A percentile compares a stretch with the other conserved stretches of the same genome.
phyloP scores from a whole-genome alignment of 2,888 invertebrate species.

The Yponomeuta plumbellus region DNA sequence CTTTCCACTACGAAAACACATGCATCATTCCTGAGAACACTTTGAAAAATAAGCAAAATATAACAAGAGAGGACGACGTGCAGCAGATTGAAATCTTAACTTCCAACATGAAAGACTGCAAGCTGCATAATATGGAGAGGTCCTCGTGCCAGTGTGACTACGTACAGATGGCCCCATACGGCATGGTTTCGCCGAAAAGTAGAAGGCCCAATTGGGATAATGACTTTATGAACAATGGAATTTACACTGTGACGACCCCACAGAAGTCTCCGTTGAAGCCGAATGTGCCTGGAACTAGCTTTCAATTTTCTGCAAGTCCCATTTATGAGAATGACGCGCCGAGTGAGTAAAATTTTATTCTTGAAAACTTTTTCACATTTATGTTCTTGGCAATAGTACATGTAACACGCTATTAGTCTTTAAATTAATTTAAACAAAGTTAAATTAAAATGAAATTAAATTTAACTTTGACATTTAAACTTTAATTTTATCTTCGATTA shows the following conservation, averaged over 20 bases:
- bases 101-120: constrained; percentile 65
- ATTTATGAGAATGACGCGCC: constrained; percentile 67
- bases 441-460: too few relatives aligned
- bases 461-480: too few relatives aligned
- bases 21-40: constrained; percentile 68
- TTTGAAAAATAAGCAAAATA: constrained; percentile 61
- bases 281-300: constrained; percentile 60
- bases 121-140: constrained; percentile 63
- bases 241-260: constrained; percentile 64
- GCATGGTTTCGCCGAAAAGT: constrained; percentile 58
- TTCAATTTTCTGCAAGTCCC: constrained; percentile 64
- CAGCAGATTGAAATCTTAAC: constrained; percentile 68
- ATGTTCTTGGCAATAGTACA: too few relatives aligned
- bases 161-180: constrained; percentile 66
- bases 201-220: constrained; percentile 61
- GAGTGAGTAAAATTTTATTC: constrained; percentile 36
- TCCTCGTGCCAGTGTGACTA: constrained; percentile 67
- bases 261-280: constrained; percentile 64
- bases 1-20: constrained; percentile 69
- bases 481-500: too few relatives aligned
- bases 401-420: too few relatives aligned
- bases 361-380: too few relatives aligned
- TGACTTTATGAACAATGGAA: constrained; percentile 62
- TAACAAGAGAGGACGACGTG: constrained; percentile 64
- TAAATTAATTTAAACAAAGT: too few relatives aligned